Base-by-base conservation (phyloP, 2,113 vertebrate genomes). In the Excalfactoria chinensis region DNA sequence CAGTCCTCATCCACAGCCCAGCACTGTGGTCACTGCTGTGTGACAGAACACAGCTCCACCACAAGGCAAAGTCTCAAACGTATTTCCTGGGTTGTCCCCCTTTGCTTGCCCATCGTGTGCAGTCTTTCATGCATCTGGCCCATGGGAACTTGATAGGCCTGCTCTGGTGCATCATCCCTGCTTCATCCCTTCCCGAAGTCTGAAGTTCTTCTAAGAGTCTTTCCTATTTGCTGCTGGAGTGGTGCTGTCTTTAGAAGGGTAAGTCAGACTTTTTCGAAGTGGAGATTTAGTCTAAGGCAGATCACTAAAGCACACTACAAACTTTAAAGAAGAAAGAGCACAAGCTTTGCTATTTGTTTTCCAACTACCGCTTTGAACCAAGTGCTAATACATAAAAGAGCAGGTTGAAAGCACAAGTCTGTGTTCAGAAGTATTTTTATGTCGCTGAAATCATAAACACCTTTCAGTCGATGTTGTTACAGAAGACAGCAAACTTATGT, bases 401-500 rank as follows among this genome's bases (percentile, higher is more conserved):
- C 13, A 17, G 22, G 16, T 17, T 84, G 44, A 63, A 44, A 77
- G 25, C 19, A 11, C 73, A 40, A 56, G 12, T 69, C 26, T 78
- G 20, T 13, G 32, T 58, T 89, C 35, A 41, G 55, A 83, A 85
- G 71, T 73, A 30, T 79, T 89, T 92, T 79, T 35, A 8, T 62
- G 30, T 73, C 44, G 70, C 43, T 49, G 34, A n/a, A 48, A 87
- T 87, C 83, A 34, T 59, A 85, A 89, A 69, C 16, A 60, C 2
- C 4, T 35, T 73, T 76, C 68, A 90, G 75, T 72, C 14, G 0
- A 0, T 53, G 37, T n/a, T 80, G 48, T 75, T 88, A 74, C 46
- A 89, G 89, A 91, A 95, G 91, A 87, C 66, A 64, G 63, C 46
- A 89, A 75, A 94, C 85, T 71, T 72, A 86, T 58, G 72, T 1